These are phyloP conservation scores for Melieria picta DNA, from an alignment of 2,888 invertebrate species.

Conservation along the genomic window DNA sequence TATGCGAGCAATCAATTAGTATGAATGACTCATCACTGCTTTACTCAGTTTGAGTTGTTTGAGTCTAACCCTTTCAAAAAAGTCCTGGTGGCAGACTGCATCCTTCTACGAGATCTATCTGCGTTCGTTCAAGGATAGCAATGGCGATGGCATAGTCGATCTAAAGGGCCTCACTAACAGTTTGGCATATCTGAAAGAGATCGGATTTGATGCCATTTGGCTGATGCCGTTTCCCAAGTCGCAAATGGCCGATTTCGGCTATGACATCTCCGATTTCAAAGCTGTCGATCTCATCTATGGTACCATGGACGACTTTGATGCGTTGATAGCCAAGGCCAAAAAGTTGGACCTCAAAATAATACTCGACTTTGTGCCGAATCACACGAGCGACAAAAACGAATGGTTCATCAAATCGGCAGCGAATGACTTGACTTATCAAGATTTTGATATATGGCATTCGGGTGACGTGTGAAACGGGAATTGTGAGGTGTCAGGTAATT, in stretches of 20 bases:
- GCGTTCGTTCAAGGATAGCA: conserved; percentile 84
- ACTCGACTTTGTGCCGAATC: conserved; percentile 76
- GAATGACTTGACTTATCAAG: conserved; percentile 71
- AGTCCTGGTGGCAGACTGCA: conserved; percentile 82
- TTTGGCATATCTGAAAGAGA: conserved; percentile 73
- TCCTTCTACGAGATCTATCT: conserved; percentile 89
- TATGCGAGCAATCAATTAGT: too few species aligned
- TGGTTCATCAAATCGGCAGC: conserved; percentile 84
- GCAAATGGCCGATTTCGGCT: conserved; percentile 82
- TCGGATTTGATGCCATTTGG: conserved; percentile 76
- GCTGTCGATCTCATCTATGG: conserved; percentile 78
- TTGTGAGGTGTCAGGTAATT: conserved; percentile 58
- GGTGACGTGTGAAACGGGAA: too few species aligned
- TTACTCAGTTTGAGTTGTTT: too few species aligned
- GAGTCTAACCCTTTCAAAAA: not conserved
- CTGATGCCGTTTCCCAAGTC: conserved; percentile 79
- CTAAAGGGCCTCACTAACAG: conserved; percentile 76
- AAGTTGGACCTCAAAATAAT: conserved; percentile 70
- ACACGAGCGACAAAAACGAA: conserved; percentile 79
- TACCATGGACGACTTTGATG: conserved; percentile 75
- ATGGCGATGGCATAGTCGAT: conserved; percentile 89
- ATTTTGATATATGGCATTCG: conserved; percentile 80
- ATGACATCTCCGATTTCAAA: conserved; percentile 78
- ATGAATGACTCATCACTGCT: too few species aligned
- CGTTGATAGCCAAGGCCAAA: conserved; percentile 70